A percentile compares a stretch with the other conserved stretches of the same genome.
phyloP scores from a whole-genome alignment of 1,140 invertebrate species.

The Mylabris phalerata region DNA sequence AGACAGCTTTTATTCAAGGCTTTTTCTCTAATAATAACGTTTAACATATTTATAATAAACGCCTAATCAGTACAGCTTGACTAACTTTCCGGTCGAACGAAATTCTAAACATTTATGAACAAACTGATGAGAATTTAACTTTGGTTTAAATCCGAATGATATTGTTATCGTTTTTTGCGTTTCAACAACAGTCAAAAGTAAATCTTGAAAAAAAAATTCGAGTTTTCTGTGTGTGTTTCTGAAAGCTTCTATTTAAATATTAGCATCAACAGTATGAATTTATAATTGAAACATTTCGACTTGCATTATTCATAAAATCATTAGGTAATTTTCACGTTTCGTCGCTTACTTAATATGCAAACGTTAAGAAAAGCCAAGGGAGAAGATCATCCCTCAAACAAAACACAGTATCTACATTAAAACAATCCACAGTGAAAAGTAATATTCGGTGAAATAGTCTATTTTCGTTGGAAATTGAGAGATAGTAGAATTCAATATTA shows the following conservation, averaged over 20 bases:
- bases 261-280: constrained; percentile 16
- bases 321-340: constrained; percentile 23
- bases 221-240: no score
- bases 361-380: constrained; percentile 1
- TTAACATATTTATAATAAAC: no score
- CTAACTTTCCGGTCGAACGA: no score
- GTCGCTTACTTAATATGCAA: constrained; percentile 21
- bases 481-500: background rate
- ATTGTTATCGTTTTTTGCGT: no score
- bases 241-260: constrained; percentile 7
- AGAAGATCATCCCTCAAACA: constrained; percentile 5
- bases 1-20: no score
- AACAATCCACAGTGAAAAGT: background rate
- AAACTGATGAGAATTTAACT: no score
- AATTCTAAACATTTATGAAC: no score
- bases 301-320: constrained; percentile 24
- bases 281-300: constrained; percentile 14
- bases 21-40: no score
- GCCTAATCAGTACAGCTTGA: no score
- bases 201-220: no score
- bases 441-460: background rate
- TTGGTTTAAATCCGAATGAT: no score
- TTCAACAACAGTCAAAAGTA: no score
- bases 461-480: background rate
- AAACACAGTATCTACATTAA: background rate